Conservation (phyloP, 2,888 invertebrate genomes). For the Xestoiulus laeticollis region DNA sequence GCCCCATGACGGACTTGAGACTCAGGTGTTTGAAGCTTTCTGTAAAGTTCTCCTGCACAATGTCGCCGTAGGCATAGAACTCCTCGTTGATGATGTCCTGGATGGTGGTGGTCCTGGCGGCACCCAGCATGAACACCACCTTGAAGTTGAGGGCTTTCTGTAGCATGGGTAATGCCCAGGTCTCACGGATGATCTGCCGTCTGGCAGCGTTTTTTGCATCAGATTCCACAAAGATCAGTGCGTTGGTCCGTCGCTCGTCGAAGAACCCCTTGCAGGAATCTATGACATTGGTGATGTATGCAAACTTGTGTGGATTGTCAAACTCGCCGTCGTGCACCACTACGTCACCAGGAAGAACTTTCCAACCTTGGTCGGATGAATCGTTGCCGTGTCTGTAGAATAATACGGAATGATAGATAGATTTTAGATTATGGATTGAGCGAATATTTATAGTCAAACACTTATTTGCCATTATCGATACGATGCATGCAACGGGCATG, state of each 20-base stretch:
- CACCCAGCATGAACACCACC: conserved; percentile 58
- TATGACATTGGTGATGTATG: conserved; percentile 54
- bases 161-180: conserved; percentile 59
- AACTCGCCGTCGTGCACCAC: conserved; percentile 56
- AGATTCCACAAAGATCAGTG: conserved; percentile 58
- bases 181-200: conserved; percentile 59
- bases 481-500: too few relatives aligned
- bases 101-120: neutral
- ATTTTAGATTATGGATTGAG: too few relatives aligned
- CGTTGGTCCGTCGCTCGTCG: conserved; percentile 40
- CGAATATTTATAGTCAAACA: too few relatives aligned
- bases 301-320: conserved; percentile 55
- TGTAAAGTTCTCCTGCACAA: conserved; percentile 58
- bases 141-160: conserved; percentile 58
- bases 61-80: conserved; percentile 58
- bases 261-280: conserved; percentile 56
- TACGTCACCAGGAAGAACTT: conserved; percentile 53
- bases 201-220: conserved; percentile 57
- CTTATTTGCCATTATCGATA: too few relatives aligned
- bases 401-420: neutral
- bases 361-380: conserved; percentile 44
- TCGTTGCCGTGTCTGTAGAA: neutral
- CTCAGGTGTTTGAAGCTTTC: conserved; percentile 58
- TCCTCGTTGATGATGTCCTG: conserved; percentile 56
- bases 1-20: conserved; percentile 58